Conservation (phyloP, 2,888 invertebrate genomes). For the Melieria omissa region DNA sequence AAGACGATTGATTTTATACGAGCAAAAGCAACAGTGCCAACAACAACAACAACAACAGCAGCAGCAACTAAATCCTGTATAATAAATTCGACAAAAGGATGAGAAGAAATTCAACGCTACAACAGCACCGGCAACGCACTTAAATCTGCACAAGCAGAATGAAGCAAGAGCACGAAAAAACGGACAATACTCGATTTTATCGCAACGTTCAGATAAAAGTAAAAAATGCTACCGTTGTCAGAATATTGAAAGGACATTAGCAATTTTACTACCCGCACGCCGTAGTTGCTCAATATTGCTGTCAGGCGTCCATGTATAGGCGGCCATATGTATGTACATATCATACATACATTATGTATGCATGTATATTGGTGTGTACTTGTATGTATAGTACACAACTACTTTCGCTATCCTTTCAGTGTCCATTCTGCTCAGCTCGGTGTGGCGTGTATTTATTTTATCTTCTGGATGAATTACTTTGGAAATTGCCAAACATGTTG, state of each 20-base stretch:
- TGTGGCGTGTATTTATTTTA: conserved; percentile 8
- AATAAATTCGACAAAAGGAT: background rate
- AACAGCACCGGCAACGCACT: background rate
- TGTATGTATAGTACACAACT: background rate
- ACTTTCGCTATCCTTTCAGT: background rate
- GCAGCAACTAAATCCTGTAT: background rate
- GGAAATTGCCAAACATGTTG: conserved; percentile 17
- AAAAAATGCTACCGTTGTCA: background rate
- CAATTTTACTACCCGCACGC: conserved; percentile 17
- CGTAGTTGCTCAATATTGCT: conserved; percentile 20
- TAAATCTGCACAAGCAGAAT: background rate
- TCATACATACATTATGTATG: background rate
- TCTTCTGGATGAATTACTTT: conserved; percentile 16
- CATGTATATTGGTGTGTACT: background rate
- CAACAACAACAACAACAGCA: background rate
- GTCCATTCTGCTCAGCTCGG: background rate
- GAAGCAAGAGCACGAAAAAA: background rate
- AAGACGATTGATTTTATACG: too few relatives aligned
- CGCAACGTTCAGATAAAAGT: background rate
- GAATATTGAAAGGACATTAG: conserved; percentile 21
- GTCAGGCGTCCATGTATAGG: too few relatives aligned
- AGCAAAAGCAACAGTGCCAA: too few relatives aligned
- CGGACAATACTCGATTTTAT: background rate
- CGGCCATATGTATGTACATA: too few relatives aligned
- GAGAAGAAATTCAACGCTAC: background rate